These are phyloP conservation scores for Ciona savignyi DNA, from an alignment of 23 tunicate species.

Conservation along the genomic window DNA sequence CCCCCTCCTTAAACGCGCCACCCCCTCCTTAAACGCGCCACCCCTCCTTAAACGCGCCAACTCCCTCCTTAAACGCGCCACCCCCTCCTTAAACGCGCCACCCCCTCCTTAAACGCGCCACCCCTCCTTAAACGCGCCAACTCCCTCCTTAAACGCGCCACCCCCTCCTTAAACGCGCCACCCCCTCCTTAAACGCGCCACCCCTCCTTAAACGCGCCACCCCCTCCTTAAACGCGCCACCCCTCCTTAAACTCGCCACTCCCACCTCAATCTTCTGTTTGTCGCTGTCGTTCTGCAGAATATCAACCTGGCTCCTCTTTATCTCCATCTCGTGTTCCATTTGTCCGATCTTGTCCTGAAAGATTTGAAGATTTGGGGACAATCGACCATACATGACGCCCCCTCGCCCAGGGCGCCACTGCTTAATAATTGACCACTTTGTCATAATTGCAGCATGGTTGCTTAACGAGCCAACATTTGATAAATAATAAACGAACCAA, in stretches of 20 bases:
- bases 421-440: no score
- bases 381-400: neutral
- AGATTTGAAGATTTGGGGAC: neutral
- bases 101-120: constrained; percentile 10
- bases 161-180: constrained; percentile 35
- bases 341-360: constrained; percentile 54
- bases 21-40: no score
- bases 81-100: constrained; percentile 10
- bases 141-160: constrained; percentile 51
- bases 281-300: constrained; percentile 25
- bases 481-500: neutral
- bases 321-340: constrained; percentile 58
- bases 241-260: no score
- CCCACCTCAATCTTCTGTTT: constrained; percentile 43
- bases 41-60: no score
- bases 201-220: no score
- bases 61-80: no score
- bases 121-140: constrained; percentile 27
- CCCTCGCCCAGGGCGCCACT: no score
- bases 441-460: no score
- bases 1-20: no score
- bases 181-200: constrained; percentile 46
- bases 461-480: neutral
- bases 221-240: no score
- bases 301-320: constrained; percentile 47